Base-by-base conservation (phyloP, 2,888 invertebrate genomes). In the Thera britannica region DNA sequence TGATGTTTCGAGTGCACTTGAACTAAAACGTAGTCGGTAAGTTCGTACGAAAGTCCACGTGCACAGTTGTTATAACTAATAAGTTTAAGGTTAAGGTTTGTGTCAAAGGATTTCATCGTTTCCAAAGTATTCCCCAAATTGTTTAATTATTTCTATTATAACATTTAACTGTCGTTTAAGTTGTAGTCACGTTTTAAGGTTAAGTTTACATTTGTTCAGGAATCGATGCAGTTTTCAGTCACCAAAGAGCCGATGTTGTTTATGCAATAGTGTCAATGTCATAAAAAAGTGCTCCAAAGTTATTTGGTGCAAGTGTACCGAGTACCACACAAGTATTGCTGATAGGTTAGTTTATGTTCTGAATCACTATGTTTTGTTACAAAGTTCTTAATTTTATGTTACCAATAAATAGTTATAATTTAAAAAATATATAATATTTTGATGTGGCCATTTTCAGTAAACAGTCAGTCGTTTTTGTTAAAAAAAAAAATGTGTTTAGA, bases 111-210 rank as follows among this genome's bases (percentile, higher is more conserved):
- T 92, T 91, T 92, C 66, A 92, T 92, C 93, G 93, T 93, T 93
- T 93, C 93, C 93, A 93, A 93, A 93, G 93, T 93, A 93, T 93
- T 92, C 92, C 93, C 93, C 92, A 93, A 93, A 93, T 90, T 89
- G 87, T 88, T 92, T 89, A 85, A 72, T 88, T 90, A 87, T 85
- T 85, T 83, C 81, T 80, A 81, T 83, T 81, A 82, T 82, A 75
- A 80, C 81, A 71, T 77, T 80, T 80, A 80, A 74, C 76, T 84
- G 84, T 82, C 84, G 82, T 82, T 85, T 90, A 92, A 92, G 91
- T 89, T 90, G 83, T 90, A 90, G 92, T 92, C 92, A 90, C 83
- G 80, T 79, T 80, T 83, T 71, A 88, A 85, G 86, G 77, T 79
- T 91, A 90, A 90, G 89, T 88, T 69, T 89, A 81, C 83, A 83